phyloP scores from a whole-genome alignment of 1,140 invertebrate genomes.

The Campoletis sonorensis region DNA sequence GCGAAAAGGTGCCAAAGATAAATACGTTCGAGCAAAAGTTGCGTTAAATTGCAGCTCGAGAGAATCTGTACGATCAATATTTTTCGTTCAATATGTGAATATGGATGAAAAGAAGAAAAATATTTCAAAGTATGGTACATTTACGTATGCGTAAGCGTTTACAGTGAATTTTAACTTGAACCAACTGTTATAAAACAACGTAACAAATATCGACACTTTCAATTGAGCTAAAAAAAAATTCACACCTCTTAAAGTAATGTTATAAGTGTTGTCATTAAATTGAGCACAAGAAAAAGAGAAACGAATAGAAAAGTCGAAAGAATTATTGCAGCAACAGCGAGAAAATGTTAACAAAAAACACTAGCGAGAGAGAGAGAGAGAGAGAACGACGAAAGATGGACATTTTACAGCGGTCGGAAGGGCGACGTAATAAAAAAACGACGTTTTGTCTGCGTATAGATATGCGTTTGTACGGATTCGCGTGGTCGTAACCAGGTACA shows the following conservation, averaged over 20 bases:
- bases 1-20: slow-evolving; percentile 19
- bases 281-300: no score
- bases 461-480: background rate
- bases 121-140: background rate
- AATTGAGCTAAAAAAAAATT: background rate
- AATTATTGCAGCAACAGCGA: no score
- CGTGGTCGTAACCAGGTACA: slow-evolving; percentile 45
- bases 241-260: background rate
- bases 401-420: slow-evolving; percentile 34
- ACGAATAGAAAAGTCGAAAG: no score
- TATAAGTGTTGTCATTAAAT: background rate
- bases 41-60: background rate
- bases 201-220: background rate
- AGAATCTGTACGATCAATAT: background rate
- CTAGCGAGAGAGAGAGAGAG: background rate
- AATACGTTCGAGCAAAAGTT: slow-evolving; percentile 24
- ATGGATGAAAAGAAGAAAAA: background rate
- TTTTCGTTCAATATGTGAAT: background rate
- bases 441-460: background rate
- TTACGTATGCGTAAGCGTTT: no score
- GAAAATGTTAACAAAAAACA: background rate
- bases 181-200: background rate
- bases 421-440: background rate
- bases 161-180: background rate
- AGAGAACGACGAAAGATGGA: slow-evolving; percentile 17